Evolutionary conservation across 2,797 vertebrate genomes (phyloP).

Genomic region (Mycteria americana): DNA sequence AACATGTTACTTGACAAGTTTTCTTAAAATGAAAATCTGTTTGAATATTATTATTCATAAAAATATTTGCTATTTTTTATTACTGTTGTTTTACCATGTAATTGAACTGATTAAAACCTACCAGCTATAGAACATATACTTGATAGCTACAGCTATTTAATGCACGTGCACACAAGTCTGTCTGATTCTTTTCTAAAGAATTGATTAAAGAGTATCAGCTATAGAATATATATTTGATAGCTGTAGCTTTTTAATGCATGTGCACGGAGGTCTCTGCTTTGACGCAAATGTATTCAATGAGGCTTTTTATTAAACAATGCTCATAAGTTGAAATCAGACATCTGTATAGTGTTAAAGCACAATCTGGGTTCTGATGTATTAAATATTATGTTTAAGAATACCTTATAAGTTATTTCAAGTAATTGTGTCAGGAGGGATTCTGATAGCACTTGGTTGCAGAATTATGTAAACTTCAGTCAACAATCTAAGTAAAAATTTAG

Average conservation of each 20-base stretch:
- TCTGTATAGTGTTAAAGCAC: not conserved
- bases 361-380: not conserved
- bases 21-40: not conserved
- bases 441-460: not conserved
- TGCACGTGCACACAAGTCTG: not conserved
- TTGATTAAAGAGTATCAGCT: not conserved
- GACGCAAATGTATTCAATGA: not conserved
- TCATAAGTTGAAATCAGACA: not conserved
- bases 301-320: not conserved
- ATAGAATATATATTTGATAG: not conserved
- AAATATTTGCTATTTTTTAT: not conserved
- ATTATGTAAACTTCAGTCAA: not conserved
- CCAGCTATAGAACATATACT: not conserved
- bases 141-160: not conserved
- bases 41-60: not conserved
- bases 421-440: not conserved
- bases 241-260: not conserved
- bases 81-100: not conserved
- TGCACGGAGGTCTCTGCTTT: not conserved
- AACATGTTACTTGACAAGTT: not conserved
- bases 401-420: not conserved
- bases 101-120: not conserved
- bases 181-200: not conserved
- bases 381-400: not conserved
- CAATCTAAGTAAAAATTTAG: not conserved